Conservation (phyloP, 1,140 invertebrate species). For the Lithobius niger region DNA sequence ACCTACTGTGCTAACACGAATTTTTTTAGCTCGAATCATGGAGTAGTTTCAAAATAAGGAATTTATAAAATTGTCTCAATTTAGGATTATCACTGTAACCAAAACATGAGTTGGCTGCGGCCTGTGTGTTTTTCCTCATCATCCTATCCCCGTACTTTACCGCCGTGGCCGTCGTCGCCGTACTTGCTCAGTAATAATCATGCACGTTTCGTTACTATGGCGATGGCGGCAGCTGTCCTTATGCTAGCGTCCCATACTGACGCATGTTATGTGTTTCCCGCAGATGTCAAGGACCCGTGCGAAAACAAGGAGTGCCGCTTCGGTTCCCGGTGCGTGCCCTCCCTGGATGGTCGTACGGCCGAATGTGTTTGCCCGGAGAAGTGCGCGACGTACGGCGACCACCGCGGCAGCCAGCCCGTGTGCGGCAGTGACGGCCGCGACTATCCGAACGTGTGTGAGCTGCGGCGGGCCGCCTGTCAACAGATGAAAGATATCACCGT, state of each 20-base stretch:
- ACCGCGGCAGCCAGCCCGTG: constrained; percentile 53
- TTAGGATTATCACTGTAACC: too few species aligned
- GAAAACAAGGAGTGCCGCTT: constrained; percentile 52
- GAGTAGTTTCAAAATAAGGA: too few species aligned
- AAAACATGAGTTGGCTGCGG: too few species aligned
- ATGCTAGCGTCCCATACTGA: constrained; percentile 13
- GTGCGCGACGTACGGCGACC: constrained; percentile 66
- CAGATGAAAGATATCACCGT: constrained; percentile 60
- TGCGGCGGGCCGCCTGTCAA: constrained; percentile 59
- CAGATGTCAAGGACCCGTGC: constrained; percentile 67
- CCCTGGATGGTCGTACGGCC: constrained; percentile 54
- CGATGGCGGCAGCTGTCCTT: too few species aligned
- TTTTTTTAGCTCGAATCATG: too few species aligned
- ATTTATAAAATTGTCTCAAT: too few species aligned
- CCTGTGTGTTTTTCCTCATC: too few species aligned
- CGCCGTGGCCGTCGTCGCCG: too few species aligned
- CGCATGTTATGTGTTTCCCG: constrained; percentile 37
- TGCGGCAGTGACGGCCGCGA: constrained; percentile 43
- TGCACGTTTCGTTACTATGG: too few species aligned
- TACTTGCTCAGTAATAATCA: too few species aligned
- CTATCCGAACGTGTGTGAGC: constrained; percentile 61
- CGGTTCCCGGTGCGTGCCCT: constrained; percentile 58
- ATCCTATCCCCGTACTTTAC: too few species aligned
- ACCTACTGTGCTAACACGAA: too few species aligned
- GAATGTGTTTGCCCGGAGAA: constrained; percentile 56